Percentiles rank a stretch among this genome's conserved stretches.
Conservation (phyloP, 1,140 invertebrate species). For the Brachionus angularis region DNA sequence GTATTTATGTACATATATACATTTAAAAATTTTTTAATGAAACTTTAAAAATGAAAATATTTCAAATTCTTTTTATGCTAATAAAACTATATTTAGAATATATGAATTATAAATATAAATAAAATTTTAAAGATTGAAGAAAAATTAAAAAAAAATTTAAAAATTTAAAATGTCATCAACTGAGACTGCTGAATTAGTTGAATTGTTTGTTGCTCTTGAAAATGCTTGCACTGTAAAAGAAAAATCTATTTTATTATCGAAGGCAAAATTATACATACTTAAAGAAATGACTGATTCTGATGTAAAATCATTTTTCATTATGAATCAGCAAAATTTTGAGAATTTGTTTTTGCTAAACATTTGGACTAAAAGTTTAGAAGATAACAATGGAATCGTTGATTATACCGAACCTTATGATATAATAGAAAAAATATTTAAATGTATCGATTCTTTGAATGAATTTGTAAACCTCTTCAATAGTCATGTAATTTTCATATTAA, state of each 20-base stretch:
- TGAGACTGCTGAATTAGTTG: background rate
- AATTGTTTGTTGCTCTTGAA: background rate
- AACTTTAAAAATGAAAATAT: no score
- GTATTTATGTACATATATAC: no score
- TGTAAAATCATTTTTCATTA: slow-evolving; percentile 4
- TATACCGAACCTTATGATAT: slow-evolving; percentile 11
- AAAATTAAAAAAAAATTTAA: no score
- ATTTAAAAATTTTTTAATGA: no score
- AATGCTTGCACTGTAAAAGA: background rate
- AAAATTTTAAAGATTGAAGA: no score
- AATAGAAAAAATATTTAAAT: slow-evolving; percentile 24
- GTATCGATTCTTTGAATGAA: slow-evolving; percentile 7
- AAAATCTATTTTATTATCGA: background rate
- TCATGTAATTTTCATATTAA: slow-evolving; percentile 21
- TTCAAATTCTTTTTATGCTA: no score
- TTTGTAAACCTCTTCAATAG: background rate
- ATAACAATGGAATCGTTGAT: slow-evolving; percentile 2
- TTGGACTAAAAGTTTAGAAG: slow-evolving; percentile 17
- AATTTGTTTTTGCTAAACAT: slow-evolving; percentile 3
- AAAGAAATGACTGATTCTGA: slow-evolving; percentile 13
- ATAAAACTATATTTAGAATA: no score
- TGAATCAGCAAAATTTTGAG: background rate
- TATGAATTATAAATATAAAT: no score
- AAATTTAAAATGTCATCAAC: slow-evolving; percentile 3
- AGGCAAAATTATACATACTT: slow-evolving; percentile 9